Evolutionary conservation across 2,797 vertebrate genomes (phyloP).

Genomic region (Philypnodon macrostomus): DNA sequence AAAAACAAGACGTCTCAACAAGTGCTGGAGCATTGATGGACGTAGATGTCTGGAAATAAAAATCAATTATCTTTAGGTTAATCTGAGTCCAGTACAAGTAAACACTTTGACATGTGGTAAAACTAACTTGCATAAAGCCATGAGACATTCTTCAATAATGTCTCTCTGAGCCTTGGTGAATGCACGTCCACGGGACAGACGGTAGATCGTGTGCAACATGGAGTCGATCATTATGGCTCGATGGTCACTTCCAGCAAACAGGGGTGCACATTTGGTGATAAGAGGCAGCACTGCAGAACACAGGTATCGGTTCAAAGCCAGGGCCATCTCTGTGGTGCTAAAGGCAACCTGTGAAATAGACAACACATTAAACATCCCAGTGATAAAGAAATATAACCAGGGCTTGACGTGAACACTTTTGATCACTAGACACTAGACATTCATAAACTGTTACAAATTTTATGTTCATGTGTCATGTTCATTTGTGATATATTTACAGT

Average conservation of each 20-base stretch:
- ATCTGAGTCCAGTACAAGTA: not conserved
- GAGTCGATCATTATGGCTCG: conserved; percentile 97
- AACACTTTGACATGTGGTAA: not conserved
- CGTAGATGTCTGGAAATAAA: conserved; percentile 80
- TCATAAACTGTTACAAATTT: no score
- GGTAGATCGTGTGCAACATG: conserved; percentile 95
- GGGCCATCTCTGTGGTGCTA: conserved; percentile 95
- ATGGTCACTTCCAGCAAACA: conserved; percentile 92
- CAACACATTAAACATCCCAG: conserved; percentile 3
- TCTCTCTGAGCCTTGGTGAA: conserved; percentile 96
- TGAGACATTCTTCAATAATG: conserved; percentile 92
- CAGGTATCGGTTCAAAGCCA: conserved; percentile 93
- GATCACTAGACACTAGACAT: no score
- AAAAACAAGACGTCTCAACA: conserved; percentile 90
- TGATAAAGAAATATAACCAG: no score
- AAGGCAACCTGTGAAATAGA: conserved; percentile 79
- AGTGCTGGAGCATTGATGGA: conserved; percentile 93
- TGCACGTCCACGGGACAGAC: conserved; percentile 89
- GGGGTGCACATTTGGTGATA: conserved; percentile 92
- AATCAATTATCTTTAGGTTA: not conserved
- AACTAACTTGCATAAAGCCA: conserved; percentile 88
- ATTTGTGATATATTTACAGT: no score
- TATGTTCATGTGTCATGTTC: no score
- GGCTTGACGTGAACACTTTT: no score
- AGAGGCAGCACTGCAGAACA: conserved; percentile 90